Percentiles rank a stretch among this genome's conserved stretches.
phyloP scores from a whole-genome alignment of 2,113 vertebrate genomes.

The Rhynchopsitta pachyrhyncha region DNA sequence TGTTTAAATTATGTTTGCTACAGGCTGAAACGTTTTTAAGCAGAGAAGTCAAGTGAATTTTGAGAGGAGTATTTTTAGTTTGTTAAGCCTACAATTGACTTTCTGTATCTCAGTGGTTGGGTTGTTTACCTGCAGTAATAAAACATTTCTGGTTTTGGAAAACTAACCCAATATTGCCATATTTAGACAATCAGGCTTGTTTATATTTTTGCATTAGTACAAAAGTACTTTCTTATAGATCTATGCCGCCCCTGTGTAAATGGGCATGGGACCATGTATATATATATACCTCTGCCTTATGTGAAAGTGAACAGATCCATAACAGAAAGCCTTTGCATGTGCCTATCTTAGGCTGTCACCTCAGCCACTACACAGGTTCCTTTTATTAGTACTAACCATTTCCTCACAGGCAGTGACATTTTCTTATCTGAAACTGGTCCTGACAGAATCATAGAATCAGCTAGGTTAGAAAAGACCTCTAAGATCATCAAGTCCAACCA shows the following conservation, averaged over 20 bases:
- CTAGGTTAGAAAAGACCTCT: neutral
- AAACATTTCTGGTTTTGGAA: neutral
- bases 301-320: neutral
- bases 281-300: neutral
- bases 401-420: neutral
- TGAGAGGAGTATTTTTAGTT: neutral
- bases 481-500: neutral
- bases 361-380: neutral
- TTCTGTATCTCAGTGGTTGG: neutral
- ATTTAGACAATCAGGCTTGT: neutral
- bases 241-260: neutral
- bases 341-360: neutral
- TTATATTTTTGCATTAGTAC: neutral
- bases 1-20: neutral
- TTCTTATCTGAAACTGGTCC: neutral
- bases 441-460: neutral
- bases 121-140: constrained; percentile 8
- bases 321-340: neutral
- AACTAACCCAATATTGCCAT: neutral
- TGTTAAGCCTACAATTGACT: neutral
- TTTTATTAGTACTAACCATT: neutral
- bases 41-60: neutral
- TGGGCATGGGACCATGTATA: neutral
- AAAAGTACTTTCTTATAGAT: neutral
- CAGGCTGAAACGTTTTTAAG: neutral